These are phyloP conservation scores for Tridacna gigas DNA, from an alignment of 2,888 invertebrate genomes.

Conservation along the genomic window DNA sequence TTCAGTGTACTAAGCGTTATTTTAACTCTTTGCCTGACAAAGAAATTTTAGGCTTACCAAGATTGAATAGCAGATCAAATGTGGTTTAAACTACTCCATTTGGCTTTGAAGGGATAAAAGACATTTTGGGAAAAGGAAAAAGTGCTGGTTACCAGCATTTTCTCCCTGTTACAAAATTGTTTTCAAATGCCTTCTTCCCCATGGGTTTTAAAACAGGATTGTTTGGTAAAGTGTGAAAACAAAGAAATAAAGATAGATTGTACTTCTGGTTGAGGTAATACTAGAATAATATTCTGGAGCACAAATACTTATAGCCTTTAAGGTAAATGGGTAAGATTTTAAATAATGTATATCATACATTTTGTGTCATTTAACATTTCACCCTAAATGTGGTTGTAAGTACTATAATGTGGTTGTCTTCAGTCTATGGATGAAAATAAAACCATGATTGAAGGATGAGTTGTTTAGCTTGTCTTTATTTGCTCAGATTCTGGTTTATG, in stretches of 20 bases:
- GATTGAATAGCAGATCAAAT: too few relatives aligned
- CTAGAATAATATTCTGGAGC: background rate
- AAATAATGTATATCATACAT: background rate
- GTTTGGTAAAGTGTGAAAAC: background rate
- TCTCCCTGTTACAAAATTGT: background rate
- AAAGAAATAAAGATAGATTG: background rate
- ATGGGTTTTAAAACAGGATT: background rate
- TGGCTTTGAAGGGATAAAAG: background rate
- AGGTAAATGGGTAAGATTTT: background rate
- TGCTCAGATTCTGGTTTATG: too few relatives aligned
- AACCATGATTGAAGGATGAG: constrained; percentile 6
- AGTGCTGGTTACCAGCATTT: background rate
- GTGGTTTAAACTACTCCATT: too few relatives aligned
- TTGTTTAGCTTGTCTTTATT: background rate
- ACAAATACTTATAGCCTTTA: background rate
- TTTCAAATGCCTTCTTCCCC: background rate
- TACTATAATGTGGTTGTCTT: constrained; percentile 23
- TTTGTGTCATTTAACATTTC: background rate
- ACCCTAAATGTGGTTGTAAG: constrained; percentile 24
- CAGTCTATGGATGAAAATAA: constrained; percentile 10
- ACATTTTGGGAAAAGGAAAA: background rate
- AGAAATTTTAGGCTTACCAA: background rate
- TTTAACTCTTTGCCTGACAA: too few relatives aligned
- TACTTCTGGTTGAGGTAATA: background rate
- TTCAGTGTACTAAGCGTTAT: too few relatives aligned